Evolutionary conservation across 2,888 invertebrate genomes (phyloP), one percentile per base, ranked within the genome.

Genomic region (Drosophila meridiana): DNA sequence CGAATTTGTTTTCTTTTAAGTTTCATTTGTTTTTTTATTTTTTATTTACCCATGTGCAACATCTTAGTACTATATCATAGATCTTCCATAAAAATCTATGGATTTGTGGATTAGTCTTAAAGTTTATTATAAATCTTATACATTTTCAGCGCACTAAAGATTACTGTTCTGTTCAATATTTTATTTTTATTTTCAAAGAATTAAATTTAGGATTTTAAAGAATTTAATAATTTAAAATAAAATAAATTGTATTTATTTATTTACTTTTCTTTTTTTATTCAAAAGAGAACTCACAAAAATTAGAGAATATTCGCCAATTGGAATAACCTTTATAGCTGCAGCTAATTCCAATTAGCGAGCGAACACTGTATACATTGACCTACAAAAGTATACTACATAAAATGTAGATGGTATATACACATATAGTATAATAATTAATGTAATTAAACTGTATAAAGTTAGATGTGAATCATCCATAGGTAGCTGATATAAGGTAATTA

Each of bases 381-480:
- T 56, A 55, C 40, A 58, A 72, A 71, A 71, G 73, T 71, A 71
- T 72, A 58, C 64, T 64, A 63, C 57, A 42, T 48, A 67, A 67
- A 67, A 50, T 67, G n/a, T n/a, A 11, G 5, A 40, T 38, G 2
- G 5, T 6, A 30, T n/a, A n/a, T 13, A 9, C 3, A 20, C 7
- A 28, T 14, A 45, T 26, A 28, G 58, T 28, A 20, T 8, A 20
- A 34, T 57, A 47, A 38, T 34, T 47, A 28, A 28, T 11, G 20
- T n/a, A 34, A 28, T 20, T 36, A 47, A 36, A 28, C 26, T 26
- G 26, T 9, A 47, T 5, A 45, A 9, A 34, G 28, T 20, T 42
- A 7, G 26, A 28, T 38, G 4, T 7, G n/a, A 30, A 34, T 11
- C 14, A 5, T 11, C n/a, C 9, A 50, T 9, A n/a, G 34, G 20